Evolutionary conservation across 2,113 vertebrate genomes (phyloP), one percentile per base, ranked within the genome.

Genomic region (Petrocephalus zakoni): DNA sequence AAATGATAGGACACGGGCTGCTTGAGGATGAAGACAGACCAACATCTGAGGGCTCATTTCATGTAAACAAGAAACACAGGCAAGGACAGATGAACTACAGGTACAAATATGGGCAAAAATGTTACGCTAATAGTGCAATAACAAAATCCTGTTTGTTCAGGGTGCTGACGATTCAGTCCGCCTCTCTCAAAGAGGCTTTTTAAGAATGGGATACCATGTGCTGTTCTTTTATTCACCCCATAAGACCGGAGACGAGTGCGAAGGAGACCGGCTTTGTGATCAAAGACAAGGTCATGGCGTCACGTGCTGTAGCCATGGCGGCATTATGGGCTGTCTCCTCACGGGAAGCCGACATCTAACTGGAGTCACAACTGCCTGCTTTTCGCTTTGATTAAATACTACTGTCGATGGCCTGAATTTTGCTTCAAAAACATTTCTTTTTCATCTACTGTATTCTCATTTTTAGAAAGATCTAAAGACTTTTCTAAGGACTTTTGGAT

Each of bases 221-320:
- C 4, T 85, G 8, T 55, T 85, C n/a, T 53, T 85, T 51, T 29
- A 68, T 68, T 46, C 46, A 22, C 46, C 11, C 15, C 49, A 29
- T 89, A 96, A 95, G 89, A 95, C 94, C 1, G 92, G 94, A 0
- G 94, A 94, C 88, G 58, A 86, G 21, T 95, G 93, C 8, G 90
- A 94, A 15, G 95, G 94, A 0, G 90, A 94, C 89, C 95, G 95
- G 95, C 89, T 96, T 21, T 90, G 17, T 89, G 94, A 94, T 89
- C 93, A 90, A 86, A 93, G 93, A 52, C 96, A 96, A 89, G 95
- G 94, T 37, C 94, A 94, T 1, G 95, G 95, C 15, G 85, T 92
- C 55, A 91, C 95, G 34, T 22, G 13, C 75, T 89, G 37, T 1
- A 87, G 64, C 0, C 91, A 94, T 0, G 93, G 94, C 82, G 93